Evolutionary conservation across 2,888 invertebrate species (phyloP).

Genomic region (Melanchra persicariae): DNA sequence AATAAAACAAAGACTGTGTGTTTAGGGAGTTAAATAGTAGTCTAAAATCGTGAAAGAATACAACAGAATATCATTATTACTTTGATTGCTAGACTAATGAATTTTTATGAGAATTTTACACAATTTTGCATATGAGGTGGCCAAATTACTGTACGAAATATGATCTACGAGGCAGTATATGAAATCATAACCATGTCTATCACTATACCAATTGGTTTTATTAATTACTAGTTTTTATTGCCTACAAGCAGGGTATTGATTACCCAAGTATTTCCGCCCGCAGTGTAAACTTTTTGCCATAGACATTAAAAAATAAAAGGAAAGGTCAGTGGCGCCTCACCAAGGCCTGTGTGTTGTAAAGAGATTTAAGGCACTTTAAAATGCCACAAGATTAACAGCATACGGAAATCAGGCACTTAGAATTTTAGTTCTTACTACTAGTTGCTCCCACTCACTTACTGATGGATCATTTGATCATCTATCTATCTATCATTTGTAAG

Average conservation of each 20-base stretch:
- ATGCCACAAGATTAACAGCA: conserved; percentile 47
- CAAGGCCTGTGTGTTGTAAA: conserved; percentile 65
- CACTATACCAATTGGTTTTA: conserved; percentile 21
- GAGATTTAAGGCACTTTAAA: conserved; percentile 43
- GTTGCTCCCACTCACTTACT: background rate
- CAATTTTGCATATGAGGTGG: conserved; percentile 10
- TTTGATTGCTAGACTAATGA: background rate
- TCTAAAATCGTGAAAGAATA: conserved; percentile 12
- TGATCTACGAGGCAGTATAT: conserved; percentile 14
- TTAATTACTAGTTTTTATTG: conserved; percentile 39
- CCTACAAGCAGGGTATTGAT: conserved; percentile 55
- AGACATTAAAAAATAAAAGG: conserved; percentile 55
- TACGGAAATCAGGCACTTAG: conserved; percentile 10
- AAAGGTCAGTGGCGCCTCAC: conserved; percentile 70
- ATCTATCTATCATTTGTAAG: too few relatives aligned
- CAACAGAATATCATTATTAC: background rate
- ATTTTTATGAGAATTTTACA: conserved; percentile 31
- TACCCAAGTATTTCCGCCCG: conserved; percentile 67
- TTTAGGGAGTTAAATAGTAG: background rate
- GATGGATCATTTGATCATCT: too few relatives aligned
- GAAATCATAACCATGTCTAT: conserved; percentile 31
- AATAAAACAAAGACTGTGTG: conserved; percentile 24
- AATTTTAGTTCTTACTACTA: background rate
- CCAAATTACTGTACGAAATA: conserved; percentile 19
- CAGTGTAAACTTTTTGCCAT: conserved; percentile 59